phyloP scores from a whole-genome alignment of 2,888 invertebrate genomes.

The Aquatica leii region DNA sequence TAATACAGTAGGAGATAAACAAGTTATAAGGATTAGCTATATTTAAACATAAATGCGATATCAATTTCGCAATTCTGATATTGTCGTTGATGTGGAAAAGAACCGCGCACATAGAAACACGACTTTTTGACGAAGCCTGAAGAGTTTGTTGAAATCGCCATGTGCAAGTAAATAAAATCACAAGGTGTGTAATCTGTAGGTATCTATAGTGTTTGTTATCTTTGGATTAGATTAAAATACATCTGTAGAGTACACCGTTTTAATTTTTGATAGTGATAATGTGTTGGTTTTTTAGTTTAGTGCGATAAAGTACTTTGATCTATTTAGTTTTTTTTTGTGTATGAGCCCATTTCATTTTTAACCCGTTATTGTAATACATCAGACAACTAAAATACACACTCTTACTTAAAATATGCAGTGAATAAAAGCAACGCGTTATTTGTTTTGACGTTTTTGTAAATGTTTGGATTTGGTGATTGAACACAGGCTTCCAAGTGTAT shows the following conservation, averaged over 20 bases:
- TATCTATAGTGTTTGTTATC: slow-evolving; percentile 33
- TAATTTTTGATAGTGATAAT: slow-evolving; percentile 20
- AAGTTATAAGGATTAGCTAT: too few relatives aligned
- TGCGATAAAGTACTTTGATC: not conserved
- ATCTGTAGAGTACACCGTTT: slow-evolving; percentile 33
- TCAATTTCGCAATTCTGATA: too few relatives aligned
- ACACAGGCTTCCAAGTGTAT: slow-evolving; percentile 52
- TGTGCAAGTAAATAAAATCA: slow-evolving; percentile 33
- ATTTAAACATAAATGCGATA: too few relatives aligned
- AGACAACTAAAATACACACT: slow-evolving; percentile 38
- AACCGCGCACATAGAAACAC: not conserved
- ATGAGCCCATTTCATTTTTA: slow-evolving; percentile 23
- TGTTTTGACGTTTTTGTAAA: slow-evolving; percentile 59
- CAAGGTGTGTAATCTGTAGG: slow-evolving; percentile 36
- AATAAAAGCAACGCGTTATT: slow-evolving; percentile 50
- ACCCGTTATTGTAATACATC: slow-evolving; percentile 34
- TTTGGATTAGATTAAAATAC: slow-evolving; percentile 41
- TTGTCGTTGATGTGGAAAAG: too few relatives aligned
- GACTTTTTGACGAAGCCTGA: not conserved
- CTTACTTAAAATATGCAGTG: slow-evolving; percentile 48
- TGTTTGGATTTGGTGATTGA: slow-evolving; percentile 58
- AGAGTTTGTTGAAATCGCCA: slow-evolving; percentile 9
- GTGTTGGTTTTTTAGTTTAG: not conserved
- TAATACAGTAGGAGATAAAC: too few relatives aligned
- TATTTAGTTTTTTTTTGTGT: not conserved